phyloP scores from a whole-genome alignment of 2,113 vertebrate species.

The Triplophysa siluroides region DNA sequence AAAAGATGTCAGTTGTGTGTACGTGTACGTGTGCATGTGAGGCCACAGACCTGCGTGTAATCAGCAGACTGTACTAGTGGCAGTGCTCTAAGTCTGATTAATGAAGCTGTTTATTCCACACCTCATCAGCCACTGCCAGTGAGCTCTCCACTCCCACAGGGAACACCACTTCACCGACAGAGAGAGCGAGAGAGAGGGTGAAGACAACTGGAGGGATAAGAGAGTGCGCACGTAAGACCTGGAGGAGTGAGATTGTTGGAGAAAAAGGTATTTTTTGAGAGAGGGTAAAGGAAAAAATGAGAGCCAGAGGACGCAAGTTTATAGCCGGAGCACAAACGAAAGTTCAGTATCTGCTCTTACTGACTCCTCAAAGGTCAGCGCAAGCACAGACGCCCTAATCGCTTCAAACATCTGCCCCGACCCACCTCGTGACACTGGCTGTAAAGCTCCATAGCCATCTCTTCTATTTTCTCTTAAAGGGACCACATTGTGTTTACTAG shows the following conservation, averaged over 20 bases:
- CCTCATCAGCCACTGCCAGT: slow-evolving; percentile 38
- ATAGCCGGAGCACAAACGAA: background rate
- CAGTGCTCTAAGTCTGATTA: slow-evolving; percentile 52
- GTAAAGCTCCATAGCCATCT: background rate
- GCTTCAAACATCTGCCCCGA: slow-evolving; percentile 12
- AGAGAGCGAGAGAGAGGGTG: background rate
- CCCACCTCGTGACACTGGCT: slow-evolving; percentile 7
- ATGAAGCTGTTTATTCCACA: slow-evolving; percentile 53
- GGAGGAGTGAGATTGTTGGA: slow-evolving; percentile 6
- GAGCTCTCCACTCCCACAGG: slow-evolving; percentile 32
- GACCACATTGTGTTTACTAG: too few relatives aligned
- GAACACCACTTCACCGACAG: slow-evolving; percentile 35
- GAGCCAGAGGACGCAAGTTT: slow-evolving; percentile 9
- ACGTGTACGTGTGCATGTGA: slow-evolving; percentile 10
- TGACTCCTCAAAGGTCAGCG: slow-evolving; percentile 21
- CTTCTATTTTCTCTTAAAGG: background rate
- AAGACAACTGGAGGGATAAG: background rate
- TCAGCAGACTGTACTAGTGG: slow-evolving; percentile 42
- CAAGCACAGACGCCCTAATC: slow-evolving; percentile 18
- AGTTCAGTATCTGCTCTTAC: slow-evolving; percentile 11
- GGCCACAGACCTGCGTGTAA: slow-evolving; percentile 36
- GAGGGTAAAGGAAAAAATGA: slow-evolving; percentile 28
- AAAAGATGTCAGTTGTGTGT: slow-evolving; percentile 11
- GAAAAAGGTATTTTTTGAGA: background rate
- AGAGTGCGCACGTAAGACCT: background rate